These are phyloP conservation scores for Leptodirus hochenwartii DNA, from an alignment of 2,888 invertebrate species.

Conservation along the genomic window DNA sequence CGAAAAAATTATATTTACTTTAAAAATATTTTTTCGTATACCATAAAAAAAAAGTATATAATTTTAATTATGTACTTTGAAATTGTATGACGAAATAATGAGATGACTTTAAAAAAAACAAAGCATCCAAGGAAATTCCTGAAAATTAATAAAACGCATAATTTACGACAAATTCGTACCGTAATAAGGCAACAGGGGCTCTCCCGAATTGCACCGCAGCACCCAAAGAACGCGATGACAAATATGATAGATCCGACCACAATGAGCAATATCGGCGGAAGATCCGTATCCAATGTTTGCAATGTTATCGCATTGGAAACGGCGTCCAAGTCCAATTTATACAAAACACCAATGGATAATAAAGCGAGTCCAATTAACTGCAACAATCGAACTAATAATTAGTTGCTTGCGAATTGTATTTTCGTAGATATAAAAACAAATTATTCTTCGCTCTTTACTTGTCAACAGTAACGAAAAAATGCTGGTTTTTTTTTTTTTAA, in stretches of 20 bases:
- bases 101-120: no score
- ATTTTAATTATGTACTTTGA: no score
- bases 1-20: no score
- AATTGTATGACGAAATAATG: no score
- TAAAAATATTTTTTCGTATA: no score
- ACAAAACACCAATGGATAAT: constrained; percentile 29
- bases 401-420: constrained; percentile 1
- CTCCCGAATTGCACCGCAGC: constrained; percentile 28
- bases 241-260: constrained; percentile 46
- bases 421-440: neutral
- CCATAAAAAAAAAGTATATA: no score
- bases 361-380: constrained; percentile 22
- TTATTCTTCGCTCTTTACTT: no score
- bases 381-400: constrained; percentile 8
- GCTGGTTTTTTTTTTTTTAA: no score
- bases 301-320: constrained; percentile 19
- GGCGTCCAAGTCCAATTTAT: constrained; percentile 30
- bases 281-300: constrained; percentile 23
- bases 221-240: constrained; percentile 27
- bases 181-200: constrained; percentile 27
- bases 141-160: no score
- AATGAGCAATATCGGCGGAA: constrained; percentile 46
- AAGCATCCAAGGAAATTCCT: no score
- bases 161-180: constrained; percentile 19
- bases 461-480: no score